phyloP scores from a whole-genome alignment of 2,888 invertebrate species.

The Siphlonurus alternatus region DNA sequence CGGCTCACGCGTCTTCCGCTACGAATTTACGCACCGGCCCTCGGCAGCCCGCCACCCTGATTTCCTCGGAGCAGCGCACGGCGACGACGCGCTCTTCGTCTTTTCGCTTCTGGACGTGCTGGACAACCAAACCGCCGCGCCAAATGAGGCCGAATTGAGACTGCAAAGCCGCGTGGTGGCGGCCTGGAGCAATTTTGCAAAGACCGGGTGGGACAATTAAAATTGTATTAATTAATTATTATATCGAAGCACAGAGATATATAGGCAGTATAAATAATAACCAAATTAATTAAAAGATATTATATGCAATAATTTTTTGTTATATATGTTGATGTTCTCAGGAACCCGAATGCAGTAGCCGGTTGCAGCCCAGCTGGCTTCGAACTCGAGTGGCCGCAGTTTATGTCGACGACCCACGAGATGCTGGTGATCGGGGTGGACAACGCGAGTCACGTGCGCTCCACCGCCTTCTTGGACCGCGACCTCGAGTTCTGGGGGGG shows the following conservation, averaged over 20 bases:
- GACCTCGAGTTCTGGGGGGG: conserved; percentile 13
- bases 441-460: not conserved
- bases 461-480: conserved; percentile 9
- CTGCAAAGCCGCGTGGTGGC: conserved; percentile 12
- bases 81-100: conserved; percentile 16
- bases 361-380: no score
- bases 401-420: not conserved
- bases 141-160: conserved; percentile 6
- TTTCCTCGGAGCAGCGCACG: conserved; percentile 15
- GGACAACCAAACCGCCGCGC: not conserved
- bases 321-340: not conserved
- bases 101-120: conserved; percentile 12
- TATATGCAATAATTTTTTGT: not conserved
- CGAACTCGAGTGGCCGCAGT: conserved; percentile 4
- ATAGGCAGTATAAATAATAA: no score
- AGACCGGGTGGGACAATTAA: conserved; percentile 16
- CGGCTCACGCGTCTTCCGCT: conserved; percentile 16
- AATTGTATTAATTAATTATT: no score
- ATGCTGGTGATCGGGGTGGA: conserved; percentile 5
- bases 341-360: conserved; percentile 7
- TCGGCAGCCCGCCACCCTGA: conserved; percentile 14
- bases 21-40: conserved; percentile 19
- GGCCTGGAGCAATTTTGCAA: conserved; percentile 15
- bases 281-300: no score
- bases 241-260: no score